phyloP scores from a whole-genome alignment of 2,888 invertebrate species.

The Branchellion lobata region DNA sequence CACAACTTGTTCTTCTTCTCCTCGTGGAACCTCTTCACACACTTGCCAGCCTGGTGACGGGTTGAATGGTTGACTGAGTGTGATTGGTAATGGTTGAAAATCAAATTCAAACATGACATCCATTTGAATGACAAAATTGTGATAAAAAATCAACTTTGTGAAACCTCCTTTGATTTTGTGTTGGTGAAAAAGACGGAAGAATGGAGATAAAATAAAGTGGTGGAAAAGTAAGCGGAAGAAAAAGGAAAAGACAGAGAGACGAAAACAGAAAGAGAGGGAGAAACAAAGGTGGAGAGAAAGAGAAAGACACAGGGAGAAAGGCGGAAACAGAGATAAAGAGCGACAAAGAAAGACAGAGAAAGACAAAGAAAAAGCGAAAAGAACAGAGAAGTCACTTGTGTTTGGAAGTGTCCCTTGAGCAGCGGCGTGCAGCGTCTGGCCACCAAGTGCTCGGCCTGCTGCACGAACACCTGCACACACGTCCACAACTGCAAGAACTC shows the following conservation, averaged over 20 bases:
- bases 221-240: too few relatives aligned
- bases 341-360: too few relatives aligned
- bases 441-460: constrained; percentile 70
- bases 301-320: background rate
- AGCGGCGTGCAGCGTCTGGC: constrained; percentile 71
- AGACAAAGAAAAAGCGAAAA: background rate
- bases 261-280: too few relatives aligned
- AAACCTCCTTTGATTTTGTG: too few relatives aligned
- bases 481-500: constrained; percentile 77
- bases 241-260: too few relatives aligned
- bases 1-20: constrained; percentile 81
- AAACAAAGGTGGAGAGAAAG: background rate
- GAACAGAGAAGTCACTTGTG: background rate
- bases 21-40: constrained; percentile 84
- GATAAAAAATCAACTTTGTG: too few relatives aligned
- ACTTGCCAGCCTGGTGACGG: constrained; percentile 85
- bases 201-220: too few relatives aligned
- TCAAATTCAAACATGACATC: too few relatives aligned
- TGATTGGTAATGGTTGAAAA: too few relatives aligned
- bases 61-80: too few relatives aligned
- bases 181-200: too few relatives aligned
- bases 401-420: constrained; percentile 54
- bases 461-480: constrained; percentile 77
- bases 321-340: background rate
- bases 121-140: too few relatives aligned